These are phyloP conservation scores for Simalia tracyae DNA, from an alignment of 2,797 vertebrate genomes.

Conservation along the genomic window DNA sequence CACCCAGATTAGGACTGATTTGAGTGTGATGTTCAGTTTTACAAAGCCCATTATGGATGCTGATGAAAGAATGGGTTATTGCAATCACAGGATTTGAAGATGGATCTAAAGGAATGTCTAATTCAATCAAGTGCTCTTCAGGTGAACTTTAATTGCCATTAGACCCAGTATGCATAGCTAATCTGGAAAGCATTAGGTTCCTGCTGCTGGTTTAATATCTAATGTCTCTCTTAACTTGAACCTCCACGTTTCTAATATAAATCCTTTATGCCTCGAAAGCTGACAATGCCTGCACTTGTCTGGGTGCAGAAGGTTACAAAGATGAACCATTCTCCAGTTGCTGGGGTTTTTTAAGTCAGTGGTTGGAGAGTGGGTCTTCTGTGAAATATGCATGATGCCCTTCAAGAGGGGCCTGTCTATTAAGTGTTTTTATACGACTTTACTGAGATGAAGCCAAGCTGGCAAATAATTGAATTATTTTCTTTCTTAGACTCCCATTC, in stretches of 20 bases:
- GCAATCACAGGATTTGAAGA: background rate
- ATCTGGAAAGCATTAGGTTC: background rate
- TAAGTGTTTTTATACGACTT: slow-evolving; percentile 45
- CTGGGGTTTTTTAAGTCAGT: slow-evolving; percentile 28
- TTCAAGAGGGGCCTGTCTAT: slow-evolving; percentile 49
- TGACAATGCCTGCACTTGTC: background rate
- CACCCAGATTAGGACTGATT: background rate
- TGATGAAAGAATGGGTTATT: background rate
- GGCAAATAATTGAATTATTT: slow-evolving; percentile 52
- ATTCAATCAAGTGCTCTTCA: background rate
- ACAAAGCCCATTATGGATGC: background rate
- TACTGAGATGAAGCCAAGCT: slow-evolving; percentile 52
- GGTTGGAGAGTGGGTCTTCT: slow-evolving; percentile 50
- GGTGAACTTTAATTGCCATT: background rate
- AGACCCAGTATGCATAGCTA: background rate
- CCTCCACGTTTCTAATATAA: background rate
- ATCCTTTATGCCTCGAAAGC: background rate
- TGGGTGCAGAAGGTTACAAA: background rate
- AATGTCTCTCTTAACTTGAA: background rate
- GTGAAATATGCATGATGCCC: slow-evolving; percentile 40
- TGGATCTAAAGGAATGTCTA: background rate
- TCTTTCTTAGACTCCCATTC: slow-evolving; percentile 38
- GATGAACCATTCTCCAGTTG: slow-evolving; percentile 27
- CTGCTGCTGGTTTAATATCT: background rate
- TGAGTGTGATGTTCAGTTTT: background rate